phyloP scores from a whole-genome alignment of 2,113 vertebrate genomes.

The Lampris incognitus region DNA sequence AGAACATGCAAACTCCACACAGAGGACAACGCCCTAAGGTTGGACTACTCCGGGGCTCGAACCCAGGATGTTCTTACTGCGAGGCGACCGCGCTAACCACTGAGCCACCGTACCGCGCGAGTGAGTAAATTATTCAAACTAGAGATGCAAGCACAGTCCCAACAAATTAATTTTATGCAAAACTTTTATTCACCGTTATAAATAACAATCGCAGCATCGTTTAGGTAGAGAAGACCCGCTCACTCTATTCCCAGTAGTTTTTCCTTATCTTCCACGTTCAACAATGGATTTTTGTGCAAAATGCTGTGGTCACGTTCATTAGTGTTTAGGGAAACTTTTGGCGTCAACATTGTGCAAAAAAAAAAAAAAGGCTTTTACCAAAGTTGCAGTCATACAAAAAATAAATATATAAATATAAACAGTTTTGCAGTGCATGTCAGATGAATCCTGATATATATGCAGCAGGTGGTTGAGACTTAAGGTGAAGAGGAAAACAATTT shows the following conservation, averaged over 20 bases:
- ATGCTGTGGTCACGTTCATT: neutral
- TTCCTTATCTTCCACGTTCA: slow-evolving; percentile 32
- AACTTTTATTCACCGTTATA: slow-evolving; percentile 58
- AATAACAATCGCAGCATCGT: slow-evolving; percentile 36
- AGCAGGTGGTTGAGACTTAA: neutral
- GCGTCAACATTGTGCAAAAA: neutral
- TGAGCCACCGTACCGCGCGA: too few species aligned
- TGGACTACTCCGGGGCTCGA: too few species aligned
- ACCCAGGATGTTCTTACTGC: too few species aligned
- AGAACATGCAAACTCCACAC: too few species aligned
- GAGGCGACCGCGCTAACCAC: too few species aligned
- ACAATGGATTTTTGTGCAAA: slow-evolving; percentile 45
- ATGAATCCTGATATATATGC: neutral
- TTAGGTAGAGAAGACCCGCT: slow-evolving; percentile 62
- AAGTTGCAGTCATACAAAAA: slow-evolving; percentile 10
- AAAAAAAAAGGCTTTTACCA: neutral
- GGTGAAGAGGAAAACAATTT: neutral
- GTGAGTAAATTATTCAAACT: too few species aligned
- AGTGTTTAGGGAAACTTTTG: neutral
- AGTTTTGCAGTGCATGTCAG: neutral
- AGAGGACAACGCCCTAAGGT: too few species aligned
- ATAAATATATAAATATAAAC: neutral
- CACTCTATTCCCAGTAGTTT: slow-evolving; percentile 29
- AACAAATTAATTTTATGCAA: slow-evolving; percentile 1
- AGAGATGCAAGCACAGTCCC: too few species aligned